These are phyloP conservation scores for Anguilla marmorata DNA, from an alignment of 2,797 vertebrate genomes.

Conservation along the genomic window DNA sequence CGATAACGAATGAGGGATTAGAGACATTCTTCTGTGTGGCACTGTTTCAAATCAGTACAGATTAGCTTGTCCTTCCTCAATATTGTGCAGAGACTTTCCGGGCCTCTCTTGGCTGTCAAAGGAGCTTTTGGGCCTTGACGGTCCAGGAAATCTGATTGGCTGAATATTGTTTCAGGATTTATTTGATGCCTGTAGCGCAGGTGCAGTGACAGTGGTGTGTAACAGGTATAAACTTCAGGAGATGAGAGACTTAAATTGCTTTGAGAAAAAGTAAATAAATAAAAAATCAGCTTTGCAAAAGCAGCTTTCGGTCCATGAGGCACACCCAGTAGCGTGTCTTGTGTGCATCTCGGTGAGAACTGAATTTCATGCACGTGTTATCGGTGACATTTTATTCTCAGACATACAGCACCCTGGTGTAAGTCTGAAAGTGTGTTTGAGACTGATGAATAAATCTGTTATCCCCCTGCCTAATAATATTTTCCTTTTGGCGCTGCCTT, in stretches of 20 bases:
- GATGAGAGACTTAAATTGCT: conserved; percentile 27
- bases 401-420: conserved; percentile 29
- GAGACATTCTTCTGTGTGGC: conserved; percentile 67
- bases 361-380: conserved; percentile 27
- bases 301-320: conserved; percentile 31
- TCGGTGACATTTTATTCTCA: conserved; percentile 31
- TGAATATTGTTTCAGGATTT: conserved; percentile 67
- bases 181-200: conserved; percentile 64
- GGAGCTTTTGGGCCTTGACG: conserved; percentile 55
- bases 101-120: conserved; percentile 50
- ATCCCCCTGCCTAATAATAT: conserved; percentile 35
- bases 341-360: conserved; percentile 8
- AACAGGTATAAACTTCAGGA: conserved; percentile 55
- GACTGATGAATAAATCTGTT: conserved; percentile 36
- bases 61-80: conserved; percentile 72
- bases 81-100: conserved; percentile 63
- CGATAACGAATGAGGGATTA: conserved; percentile 72
- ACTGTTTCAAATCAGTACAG: conserved; percentile 75
- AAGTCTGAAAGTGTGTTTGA: conserved; percentile 12
- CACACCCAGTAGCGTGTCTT: background rate
- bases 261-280: conserved; percentile 31
- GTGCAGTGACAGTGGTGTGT: conserved; percentile 58
- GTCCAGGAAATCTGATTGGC: conserved; percentile 58
- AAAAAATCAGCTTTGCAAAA: conserved; percentile 49
- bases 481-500: conserved; percentile 8